A percentile compares a stretch with the other conserved stretches of the same genome.
Conservation (phyloP, 2,113 vertebrate genomes). For the Okapia johnstoni region DNA sequence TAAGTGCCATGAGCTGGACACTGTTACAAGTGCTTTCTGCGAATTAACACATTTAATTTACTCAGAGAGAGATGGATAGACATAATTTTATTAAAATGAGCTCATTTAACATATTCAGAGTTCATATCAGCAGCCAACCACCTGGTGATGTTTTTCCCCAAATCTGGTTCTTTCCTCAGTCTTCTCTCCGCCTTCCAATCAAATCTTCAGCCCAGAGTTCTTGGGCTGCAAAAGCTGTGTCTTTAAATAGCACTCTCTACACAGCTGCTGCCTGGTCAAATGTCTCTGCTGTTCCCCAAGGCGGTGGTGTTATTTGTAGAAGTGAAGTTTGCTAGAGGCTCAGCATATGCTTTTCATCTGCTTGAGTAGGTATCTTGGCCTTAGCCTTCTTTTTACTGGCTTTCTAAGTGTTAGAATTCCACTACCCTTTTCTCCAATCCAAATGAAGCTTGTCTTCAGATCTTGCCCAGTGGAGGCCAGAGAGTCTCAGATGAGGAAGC, state of each 20-base stretch:
- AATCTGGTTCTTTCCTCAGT: constrained; percentile 10
- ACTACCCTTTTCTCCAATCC: constrained; percentile 1
- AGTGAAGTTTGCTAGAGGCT: constrained; percentile 47
- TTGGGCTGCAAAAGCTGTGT: constrained; percentile 33
- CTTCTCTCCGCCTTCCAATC: constrained; percentile 46
- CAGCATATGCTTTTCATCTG: constrained; percentile 38
- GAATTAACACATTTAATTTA: constrained; percentile 44
- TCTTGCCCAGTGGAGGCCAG: constrained; percentile 20
- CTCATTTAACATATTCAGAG: constrained; percentile 16
- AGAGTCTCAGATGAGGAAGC: constrained; percentile 35
- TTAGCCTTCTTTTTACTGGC: constrained; percentile 29
- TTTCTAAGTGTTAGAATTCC: constrained; percentile 42
- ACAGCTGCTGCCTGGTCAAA: constrained; percentile 60
- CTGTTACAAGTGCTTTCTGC: not conserved
- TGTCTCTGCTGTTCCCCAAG: constrained; percentile 58
- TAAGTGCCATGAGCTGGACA: not conserved
- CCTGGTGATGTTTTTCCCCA: constrained; percentile 36
- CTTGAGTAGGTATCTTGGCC: constrained; percentile 34
- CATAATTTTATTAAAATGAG: constrained; percentile 55
- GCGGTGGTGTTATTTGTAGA: constrained; percentile 64
- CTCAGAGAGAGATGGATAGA: constrained; percentile 19
- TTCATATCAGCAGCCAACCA: constrained; percentile 43
- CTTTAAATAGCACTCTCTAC: constrained; percentile 65
- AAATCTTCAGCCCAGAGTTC: constrained; percentile 35
- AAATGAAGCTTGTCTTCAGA: constrained; percentile 38